These are phyloP conservation scores for Brenthis daphne DNA, from an alignment of 2,888 invertebrate species.

Conservation along the genomic window DNA sequence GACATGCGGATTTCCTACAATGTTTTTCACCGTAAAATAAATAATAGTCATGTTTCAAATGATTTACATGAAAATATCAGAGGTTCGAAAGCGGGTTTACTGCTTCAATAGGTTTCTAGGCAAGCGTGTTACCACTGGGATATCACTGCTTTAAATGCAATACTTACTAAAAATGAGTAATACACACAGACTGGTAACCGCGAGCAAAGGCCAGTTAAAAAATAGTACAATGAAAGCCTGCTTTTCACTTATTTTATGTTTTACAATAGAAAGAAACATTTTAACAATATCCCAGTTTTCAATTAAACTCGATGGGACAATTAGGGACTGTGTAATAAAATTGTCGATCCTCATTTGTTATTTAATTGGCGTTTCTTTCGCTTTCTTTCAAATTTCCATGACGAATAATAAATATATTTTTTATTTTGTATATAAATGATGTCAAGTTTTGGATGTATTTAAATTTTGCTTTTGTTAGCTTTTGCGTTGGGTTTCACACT, in stretches of 20 bases:
- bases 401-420: constrained; percentile 4
- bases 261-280: neutral
- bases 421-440: neutral
- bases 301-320: constrained; percentile 6
- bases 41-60: too few species aligned
- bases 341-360: constrained; percentile 17
- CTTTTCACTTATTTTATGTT: neutral
- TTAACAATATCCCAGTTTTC: constrained; percentile 14
- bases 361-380: constrained; percentile 14
- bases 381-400: constrained; percentile 7
- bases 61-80: too few species aligned
- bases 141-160: too few species aligned
- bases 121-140: too few species aligned
- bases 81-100: too few species aligned
- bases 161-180: too few species aligned
- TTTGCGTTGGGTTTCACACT: neutral
- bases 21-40: too few species aligned
- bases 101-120: too few species aligned
- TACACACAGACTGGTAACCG: too few species aligned
- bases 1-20: too few species aligned
- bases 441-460: too few species aligned
- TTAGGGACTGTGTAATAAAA: constrained; percentile 9
- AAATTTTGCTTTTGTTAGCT: neutral
- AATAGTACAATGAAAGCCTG: neutral
- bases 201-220: neutral